Percentiles rank a stretch among this genome's conserved stretches.
phyloP scores from a whole-genome alignment of 2,797 vertebrate genomes.

The Clamator glandarius region DNA sequence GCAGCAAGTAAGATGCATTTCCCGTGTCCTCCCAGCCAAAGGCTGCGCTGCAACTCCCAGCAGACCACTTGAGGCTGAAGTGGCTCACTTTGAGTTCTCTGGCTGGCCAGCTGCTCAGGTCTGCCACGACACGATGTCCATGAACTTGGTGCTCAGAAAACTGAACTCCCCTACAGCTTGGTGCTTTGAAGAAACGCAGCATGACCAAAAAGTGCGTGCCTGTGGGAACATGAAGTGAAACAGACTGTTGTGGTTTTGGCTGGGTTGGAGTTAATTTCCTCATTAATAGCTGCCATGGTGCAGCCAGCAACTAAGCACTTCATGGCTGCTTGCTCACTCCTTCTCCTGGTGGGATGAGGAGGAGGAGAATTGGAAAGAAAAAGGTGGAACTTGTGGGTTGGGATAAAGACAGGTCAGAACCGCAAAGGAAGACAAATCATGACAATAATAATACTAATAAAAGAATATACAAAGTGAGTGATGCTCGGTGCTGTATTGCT shows the following conservation, averaged over 20 bases:
- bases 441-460: too few relatives aligned
- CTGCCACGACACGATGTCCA: background rate
- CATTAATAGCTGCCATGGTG: too few relatives aligned
- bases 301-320: too few relatives aligned
- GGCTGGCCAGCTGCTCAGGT: background rate
- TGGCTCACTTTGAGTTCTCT: rapidly evolving
- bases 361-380: too few relatives aligned
- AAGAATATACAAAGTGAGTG: too few relatives aligned
- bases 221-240: background rate
- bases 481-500: background rate
- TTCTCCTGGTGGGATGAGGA: too few relatives aligned
- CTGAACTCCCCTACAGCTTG: background rate
- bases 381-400: too few relatives aligned
- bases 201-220: background rate
- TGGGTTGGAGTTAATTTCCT: too few relatives aligned
- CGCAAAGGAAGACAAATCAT: too few relatives aligned
- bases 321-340: too few relatives aligned
- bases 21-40: background rate
- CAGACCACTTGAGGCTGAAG: background rate
- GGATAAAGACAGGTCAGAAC: too few relatives aligned
- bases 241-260: background rate
- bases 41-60: background rate
- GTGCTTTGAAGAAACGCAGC: background rate
- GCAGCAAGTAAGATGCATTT: background rate
- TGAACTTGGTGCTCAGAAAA: background rate